Percentiles rank a stretch among this genome's conserved stretches.
Conservation (phyloP, 2,113 vertebrate species). For the Paratilapia polleni region DNA sequence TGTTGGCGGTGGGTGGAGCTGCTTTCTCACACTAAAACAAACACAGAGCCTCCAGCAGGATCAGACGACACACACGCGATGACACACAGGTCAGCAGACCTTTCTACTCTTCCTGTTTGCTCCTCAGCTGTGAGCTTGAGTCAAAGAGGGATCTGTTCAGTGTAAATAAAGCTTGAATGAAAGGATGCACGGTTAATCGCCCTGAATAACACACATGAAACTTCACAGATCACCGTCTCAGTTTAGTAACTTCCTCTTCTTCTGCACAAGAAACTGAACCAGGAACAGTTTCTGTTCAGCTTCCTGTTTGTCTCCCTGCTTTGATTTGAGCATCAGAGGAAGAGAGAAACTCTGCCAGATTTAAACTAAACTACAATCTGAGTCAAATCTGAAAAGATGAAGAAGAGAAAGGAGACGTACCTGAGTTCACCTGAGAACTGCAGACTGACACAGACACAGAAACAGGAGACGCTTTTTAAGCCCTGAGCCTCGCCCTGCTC, state of each 20-base stretch:
- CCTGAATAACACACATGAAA: neutral
- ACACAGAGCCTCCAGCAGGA: neutral
- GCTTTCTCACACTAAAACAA: neutral
- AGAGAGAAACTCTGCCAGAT: neutral
- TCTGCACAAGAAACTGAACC: neutral
- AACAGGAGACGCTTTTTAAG: neutral
- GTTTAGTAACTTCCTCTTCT: neutral
- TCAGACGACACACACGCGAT: neutral
- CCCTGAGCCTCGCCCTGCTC: constrained; percentile 24
- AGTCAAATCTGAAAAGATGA: neutral
- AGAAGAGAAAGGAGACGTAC: neutral
- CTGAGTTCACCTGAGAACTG: constrained; percentile 35
- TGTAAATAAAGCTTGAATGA: neutral
- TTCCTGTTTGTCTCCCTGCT: neutral
- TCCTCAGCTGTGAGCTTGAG: neutral
- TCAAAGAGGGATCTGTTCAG: neutral
- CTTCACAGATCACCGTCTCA: neutral
- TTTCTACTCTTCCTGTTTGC: neutral
- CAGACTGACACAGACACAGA: neutral
- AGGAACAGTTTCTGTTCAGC: neutral
- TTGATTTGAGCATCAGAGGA: neutral
- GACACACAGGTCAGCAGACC: neutral
- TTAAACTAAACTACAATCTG: neutral
- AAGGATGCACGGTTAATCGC: neutral
- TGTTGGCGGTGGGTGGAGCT: neutral